Percentiles rank a stretch among this genome's conserved stretches.
These are phyloP conservation scores for Armadillidium nasatum DNA, from an alignment of 1,140 invertebrate genomes.

Conservation along the genomic window DNA sequence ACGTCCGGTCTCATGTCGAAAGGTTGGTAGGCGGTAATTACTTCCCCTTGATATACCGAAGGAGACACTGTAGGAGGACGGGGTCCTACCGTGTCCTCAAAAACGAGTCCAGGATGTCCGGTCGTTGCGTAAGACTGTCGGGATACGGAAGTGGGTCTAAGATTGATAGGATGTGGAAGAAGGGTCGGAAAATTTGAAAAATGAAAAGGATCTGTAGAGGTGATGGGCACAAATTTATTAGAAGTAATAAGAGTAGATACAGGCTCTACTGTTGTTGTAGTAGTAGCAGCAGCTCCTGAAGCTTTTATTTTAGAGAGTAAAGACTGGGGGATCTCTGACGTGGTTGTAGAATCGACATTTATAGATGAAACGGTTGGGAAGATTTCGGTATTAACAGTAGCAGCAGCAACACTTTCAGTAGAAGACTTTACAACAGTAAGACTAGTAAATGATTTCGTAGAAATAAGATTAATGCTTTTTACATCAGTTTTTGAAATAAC, in stretches of 20 bases:
- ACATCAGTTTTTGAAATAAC: background rate
- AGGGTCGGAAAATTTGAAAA: background rate
- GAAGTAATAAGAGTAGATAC: background rate
- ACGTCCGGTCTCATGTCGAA: constrained; percentile 5
- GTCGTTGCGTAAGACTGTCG: background rate
- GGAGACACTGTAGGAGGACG: background rate
- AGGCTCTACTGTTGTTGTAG: background rate
- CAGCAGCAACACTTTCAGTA: background rate
- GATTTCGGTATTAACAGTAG: background rate
- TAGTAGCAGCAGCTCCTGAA: background rate
- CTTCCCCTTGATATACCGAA: background rate
- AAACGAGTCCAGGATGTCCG: background rate
- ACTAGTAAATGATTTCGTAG: background rate
- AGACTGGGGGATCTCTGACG: too few species aligned
- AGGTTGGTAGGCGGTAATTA: constrained; percentile 17
- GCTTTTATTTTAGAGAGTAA: too few species aligned
- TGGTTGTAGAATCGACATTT: too few species aligned
- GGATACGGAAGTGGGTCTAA: background rate
- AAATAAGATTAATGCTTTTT: background rate
- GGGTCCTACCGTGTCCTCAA: background rate
- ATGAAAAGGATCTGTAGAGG: background rate
- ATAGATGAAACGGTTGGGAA: background rate
- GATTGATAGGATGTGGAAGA: background rate
- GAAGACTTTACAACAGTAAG: background rate
- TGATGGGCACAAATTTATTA: background rate